Percentiles rank a stretch among this genome's conserved stretches.
phyloP scores from a whole-genome alignment of 2,113 vertebrate species.

The Cyprinodon tularosa region DNA sequence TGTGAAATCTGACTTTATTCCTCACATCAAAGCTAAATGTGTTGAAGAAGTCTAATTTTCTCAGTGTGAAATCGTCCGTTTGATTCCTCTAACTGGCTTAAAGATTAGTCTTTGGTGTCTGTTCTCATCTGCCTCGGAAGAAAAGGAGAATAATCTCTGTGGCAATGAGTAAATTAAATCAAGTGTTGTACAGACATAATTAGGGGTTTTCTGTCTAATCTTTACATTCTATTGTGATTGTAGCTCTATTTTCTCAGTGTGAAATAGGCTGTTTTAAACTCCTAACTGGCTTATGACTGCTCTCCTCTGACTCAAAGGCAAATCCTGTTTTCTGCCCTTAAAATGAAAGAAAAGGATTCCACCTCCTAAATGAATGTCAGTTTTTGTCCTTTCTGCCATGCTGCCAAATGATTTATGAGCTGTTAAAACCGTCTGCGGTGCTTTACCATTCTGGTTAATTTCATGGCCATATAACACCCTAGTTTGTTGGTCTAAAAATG shows the following conservation, averaged over 20 bases:
- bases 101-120: slow-evolving; percentile 39
- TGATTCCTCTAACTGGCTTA: slow-evolving; percentile 50
- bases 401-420: slow-evolving; percentile 20
- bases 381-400: slow-evolving; percentile 26
- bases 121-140: slow-evolving; percentile 21
- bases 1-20: slow-evolving; percentile 17
- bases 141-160: slow-evolving; percentile 39
- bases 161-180: slow-evolving; percentile 42
- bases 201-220: slow-evolving; percentile 36
- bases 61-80: slow-evolving; percentile 47
- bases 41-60: slow-evolving; percentile 27
- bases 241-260: slow-evolving; percentile 38
- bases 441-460: slow-evolving; percentile 2
- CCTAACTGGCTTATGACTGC: slow-evolving; percentile 55
- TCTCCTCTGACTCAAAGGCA: slow-evolving; percentile 27
- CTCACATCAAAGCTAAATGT: slow-evolving; percentile 12
- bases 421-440: neutral
- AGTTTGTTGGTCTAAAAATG: slow-evolving; percentile 10
- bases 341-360: slow-evolving; percentile 25
- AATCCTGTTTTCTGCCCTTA: slow-evolving; percentile 59
- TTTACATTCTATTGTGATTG: slow-evolving; percentile 14
- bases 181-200: slow-evolving; percentile 28
- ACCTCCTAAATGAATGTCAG: slow-evolving; percentile 12
- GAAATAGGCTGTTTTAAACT: slow-evolving; percentile 49
- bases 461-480: neutral